Evolutionary conservation across 1,140 invertebrate genomes (phyloP).

Genomic region (Halictus rubicundus): DNA sequence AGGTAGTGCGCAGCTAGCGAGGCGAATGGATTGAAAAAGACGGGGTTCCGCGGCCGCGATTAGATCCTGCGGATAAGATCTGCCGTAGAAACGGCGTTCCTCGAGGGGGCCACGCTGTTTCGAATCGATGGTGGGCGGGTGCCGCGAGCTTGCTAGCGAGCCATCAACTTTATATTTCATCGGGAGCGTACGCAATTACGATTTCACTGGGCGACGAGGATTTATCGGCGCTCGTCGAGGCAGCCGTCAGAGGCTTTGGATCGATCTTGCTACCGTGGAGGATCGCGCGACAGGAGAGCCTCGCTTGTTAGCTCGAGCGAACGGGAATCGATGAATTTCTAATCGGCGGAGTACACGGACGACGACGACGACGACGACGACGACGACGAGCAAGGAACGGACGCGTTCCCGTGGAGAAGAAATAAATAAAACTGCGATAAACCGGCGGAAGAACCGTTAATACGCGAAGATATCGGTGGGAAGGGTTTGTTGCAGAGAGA

Average conservation of each 20-base stretch:
- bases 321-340: slow-evolving; percentile 29
- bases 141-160: no score
- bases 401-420: neutral
- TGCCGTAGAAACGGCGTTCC: no score
- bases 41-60: no score
- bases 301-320: slow-evolving; percentile 24
- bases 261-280: no score
- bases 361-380: neutral
- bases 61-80: no score
- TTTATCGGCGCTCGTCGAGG: slow-evolving; percentile 1
- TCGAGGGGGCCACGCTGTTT: no score
- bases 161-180: no score
- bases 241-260: no score
- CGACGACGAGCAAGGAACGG: neutral
- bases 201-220: neutral
- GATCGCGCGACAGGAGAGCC: neutral
- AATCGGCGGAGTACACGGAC: slow-evolving; percentile 21
- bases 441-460: slow-evolving; percentile 35
- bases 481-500: neutral
- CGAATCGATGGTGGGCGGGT: no score
- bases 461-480: slow-evolving; percentile 30
- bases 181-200: neutral
- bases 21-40: no score
- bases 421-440: slow-evolving; percentile 26
- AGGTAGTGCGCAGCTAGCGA: no score